Evolutionary conservation across 1,140 invertebrate species (phyloP), one percentile per base, ranked within the genome.

Genomic region (Panagrolaimus sp.): DNA sequence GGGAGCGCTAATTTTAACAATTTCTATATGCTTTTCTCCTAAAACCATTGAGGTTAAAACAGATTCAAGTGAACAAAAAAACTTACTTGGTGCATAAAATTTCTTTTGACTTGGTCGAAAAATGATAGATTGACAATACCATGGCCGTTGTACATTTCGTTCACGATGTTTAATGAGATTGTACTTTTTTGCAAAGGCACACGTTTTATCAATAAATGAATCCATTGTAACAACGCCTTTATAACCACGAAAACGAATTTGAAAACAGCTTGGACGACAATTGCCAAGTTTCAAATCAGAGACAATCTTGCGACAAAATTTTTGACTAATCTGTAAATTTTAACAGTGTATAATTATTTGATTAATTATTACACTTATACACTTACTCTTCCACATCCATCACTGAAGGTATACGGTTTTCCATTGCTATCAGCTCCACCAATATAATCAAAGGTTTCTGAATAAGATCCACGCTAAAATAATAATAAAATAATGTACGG

Each of bases 1-100:
- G 11, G 83, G 84, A 46, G 78, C 78, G 25, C 81, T 82, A 64
- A 80, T 79, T 67, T 84, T 84, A 0, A 84, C 80, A 44, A 84
- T 76, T 72, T 84, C 82, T 5, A 83, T 67, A 5, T 69, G 53
- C 16, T 64, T 66, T 27, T 69, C 74, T 16, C 31, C 7, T 4
- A 38, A 38, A 38, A 38, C n/a, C n/a, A n/a, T n/a, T 38, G 31
- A 38, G 31, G 7, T 38, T 38, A 4, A 7, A 38, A 38, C 2
- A 38, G 2, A 2, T 38, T 38, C 2, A 2, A 38, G 7, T 38
- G 31, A 2, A 38, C 2, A 38, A 38, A 4, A 38, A 38, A 38
- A 38, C 2, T 38, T 4, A 2, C 20, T 14, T 5, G 51, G 51
- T 20, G 14, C 51, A 27, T 25, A 9, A 25, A 57, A 57, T 27